A percentile compares a stretch with the other conserved stretches of the same genome.
Evolutionary conservation across 2,888 invertebrate species (phyloP).

Genomic region (Calameuta filiformis): DNA sequence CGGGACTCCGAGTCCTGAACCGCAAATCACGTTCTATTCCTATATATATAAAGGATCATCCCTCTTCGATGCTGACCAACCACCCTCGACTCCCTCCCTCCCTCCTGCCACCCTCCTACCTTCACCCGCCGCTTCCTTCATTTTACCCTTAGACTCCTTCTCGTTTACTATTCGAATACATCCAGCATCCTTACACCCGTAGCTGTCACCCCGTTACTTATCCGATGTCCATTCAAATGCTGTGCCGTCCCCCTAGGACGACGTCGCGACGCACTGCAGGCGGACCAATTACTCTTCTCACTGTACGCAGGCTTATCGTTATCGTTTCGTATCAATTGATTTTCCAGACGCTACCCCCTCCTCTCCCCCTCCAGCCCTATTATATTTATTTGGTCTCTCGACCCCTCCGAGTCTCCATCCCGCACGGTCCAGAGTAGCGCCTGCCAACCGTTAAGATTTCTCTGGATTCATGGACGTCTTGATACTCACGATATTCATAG

Average conservation of each 20-base stretch:
- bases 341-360: background rate
- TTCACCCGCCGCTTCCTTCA: constrained; percentile 3
- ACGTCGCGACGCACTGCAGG: background rate
- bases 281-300: background rate
- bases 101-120: no score
- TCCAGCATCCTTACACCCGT: constrained; percentile 28
- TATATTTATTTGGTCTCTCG: background rate
- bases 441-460: background rate
- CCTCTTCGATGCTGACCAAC: constrained; percentile 57
- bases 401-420: no score
- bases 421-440: no score
- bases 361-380: background rate
- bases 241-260: background rate
- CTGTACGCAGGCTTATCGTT: background rate
- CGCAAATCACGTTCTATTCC: constrained; percentile 58
- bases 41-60: constrained; percentile 59
- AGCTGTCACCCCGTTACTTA: constrained; percentile 56
- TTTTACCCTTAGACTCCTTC: background rate
- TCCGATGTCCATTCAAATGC: constrained; percentile 41
- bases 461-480: background rate
- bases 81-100: constrained; percentile 30
- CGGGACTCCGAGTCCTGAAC: constrained; percentile 52
- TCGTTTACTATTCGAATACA: background rate
- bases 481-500: background rate
- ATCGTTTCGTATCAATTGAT: background rate